phyloP scores from a whole-genome alignment of 2,797 vertebrate genomes.

The Rhynchonycteris naso region DNA sequence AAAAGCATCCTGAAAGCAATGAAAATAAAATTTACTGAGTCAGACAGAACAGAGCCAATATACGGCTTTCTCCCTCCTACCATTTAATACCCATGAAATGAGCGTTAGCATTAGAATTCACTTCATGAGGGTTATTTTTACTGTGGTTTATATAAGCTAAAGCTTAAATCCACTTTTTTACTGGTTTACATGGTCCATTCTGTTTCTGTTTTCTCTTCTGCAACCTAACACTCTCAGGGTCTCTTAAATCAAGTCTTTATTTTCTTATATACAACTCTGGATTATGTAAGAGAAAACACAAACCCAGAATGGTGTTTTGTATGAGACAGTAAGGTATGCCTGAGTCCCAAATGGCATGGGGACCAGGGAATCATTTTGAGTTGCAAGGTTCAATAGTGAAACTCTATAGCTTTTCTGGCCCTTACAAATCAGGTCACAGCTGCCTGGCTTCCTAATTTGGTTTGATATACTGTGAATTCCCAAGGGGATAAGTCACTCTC shows the following conservation, averaged over 20 bases:
- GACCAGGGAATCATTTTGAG: constrained; percentile 25
- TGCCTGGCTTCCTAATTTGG: constrained; percentile 78
- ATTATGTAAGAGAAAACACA: background rate
- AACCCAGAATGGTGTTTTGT: background rate
- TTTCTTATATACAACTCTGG: background rate
- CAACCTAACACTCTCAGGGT: background rate
- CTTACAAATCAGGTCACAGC: constrained; percentile 73
- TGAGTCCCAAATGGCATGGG: background rate
- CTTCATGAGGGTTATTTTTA: background rate
- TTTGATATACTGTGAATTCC: constrained; percentile 77
- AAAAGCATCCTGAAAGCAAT: background rate
- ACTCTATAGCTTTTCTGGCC: constrained; percentile 69
- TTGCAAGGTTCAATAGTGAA: constrained; percentile 57
- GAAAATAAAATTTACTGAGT: background rate
- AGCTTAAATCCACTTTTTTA: background rate
- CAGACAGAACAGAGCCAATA: background rate
- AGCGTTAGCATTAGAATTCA: background rate
- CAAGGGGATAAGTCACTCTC: constrained; percentile 64
- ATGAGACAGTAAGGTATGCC: background rate
- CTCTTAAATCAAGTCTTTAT: background rate
- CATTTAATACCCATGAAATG: background rate
- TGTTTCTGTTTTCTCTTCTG: background rate
- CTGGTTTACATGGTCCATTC: background rate
- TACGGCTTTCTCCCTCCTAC: background rate
- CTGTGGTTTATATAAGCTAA: background rate